Base-by-base conservation (phyloP, 2,888 invertebrate genomes). In the Dasypolia templi region DNA sequence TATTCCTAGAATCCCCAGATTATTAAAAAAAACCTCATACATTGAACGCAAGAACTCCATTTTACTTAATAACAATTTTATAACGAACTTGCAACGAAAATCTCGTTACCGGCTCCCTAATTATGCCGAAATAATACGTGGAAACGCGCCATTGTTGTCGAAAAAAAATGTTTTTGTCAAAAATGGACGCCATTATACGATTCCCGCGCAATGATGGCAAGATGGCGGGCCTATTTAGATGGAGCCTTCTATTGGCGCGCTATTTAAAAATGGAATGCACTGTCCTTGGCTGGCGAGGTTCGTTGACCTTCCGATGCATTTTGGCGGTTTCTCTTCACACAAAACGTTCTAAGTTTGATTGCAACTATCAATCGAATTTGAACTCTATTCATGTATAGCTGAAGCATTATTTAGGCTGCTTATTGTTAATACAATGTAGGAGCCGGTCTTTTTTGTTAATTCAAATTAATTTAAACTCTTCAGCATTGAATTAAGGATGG, bases 191-290 rank as follows among this genome's bases (percentile, higher is more conserved):
- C 85, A 88, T 87, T 87, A 88, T 87, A 78, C 85, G 82, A 89
- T 90, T 92, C 92, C 93, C 92, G 93, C 92, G 91, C 91, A 94
- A 94, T 93, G 94, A 95, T 92, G 93, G 87, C 94, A 96, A 95
- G 94, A 96, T 96, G 96, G 96, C 96, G 92, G 94, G 87, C 92
- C 94, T 95, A 95, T 95, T 96, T 96, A 96, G 96, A 95, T 93
- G 92, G 92, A 91, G 94, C 94, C 93, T 94, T 95, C 95, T 95
- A 95, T 95, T 95, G 95, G 95, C 92, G 93, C 93, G 95, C 96
- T 95, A 96, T 95, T 95, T 94, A 95, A 96, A 96, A 96, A 96
- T 95, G 95, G 95, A 96, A 95, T 96, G 96, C 96, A 94, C 94
- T 96, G 96, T 96, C 96, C 96, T 96, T 96, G 96, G 95, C 90